These are phyloP conservation scores for Protomyctophum bolini DNA, from an alignment of 2,113 vertebrate genomes.

Conservation along the genomic window DNA sequence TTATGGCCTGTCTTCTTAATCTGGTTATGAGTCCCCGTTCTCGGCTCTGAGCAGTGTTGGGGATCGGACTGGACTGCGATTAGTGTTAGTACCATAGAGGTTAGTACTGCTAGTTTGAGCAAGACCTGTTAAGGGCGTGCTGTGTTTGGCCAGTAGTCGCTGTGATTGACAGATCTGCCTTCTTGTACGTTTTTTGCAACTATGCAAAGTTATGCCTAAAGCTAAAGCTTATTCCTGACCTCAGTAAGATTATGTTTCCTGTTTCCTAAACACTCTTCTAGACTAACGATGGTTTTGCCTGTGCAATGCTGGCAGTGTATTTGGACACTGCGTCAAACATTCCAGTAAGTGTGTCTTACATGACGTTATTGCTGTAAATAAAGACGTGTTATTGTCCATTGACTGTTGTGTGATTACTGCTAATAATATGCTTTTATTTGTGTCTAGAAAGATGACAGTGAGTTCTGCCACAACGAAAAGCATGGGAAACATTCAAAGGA, in stretches of 20 bases:
- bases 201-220: no score
- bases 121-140: no score
- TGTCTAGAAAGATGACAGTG: constrained; percentile 86
- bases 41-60: no score
- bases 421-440: constrained; percentile 20
- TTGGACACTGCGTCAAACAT: constrained; percentile 90
- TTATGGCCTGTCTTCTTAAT: neutral
- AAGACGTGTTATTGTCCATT: neutral
- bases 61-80: no score
- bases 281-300: constrained; percentile 79
- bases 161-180: no score
- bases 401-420: neutral
- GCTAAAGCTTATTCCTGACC: no score
- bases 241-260: no score
- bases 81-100: no score
- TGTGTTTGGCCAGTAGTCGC: no score
- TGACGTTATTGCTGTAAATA: neutral
- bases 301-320: constrained; percentile 91
- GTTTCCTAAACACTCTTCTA: constrained; percentile 49
- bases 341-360: constrained; percentile 83
- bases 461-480: constrained; percentile 85
- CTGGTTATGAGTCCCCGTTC: no score
- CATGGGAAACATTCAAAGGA: constrained; percentile 80
- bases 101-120: no score
- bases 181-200: no score